A percentile compares a stretch with the other conserved stretches of the same genome.
Evolutionary conservation across 2,113 vertebrate genomes (phyloP).

Genomic region (Psephotus haematonotus): DNA sequence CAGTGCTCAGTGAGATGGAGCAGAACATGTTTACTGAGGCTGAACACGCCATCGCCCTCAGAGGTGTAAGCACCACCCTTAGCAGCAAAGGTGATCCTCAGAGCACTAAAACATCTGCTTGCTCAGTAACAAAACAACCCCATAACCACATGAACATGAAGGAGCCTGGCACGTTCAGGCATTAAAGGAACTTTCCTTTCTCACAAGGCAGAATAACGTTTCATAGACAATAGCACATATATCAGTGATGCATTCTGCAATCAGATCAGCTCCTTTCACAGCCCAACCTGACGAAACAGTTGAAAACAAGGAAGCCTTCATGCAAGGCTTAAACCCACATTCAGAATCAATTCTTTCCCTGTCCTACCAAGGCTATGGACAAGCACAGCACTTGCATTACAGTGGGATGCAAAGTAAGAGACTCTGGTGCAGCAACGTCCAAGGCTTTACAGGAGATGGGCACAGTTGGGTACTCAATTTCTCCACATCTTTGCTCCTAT

Average conservation of each 20-base stretch:
- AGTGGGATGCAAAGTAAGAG: neutral
- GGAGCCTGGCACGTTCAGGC: neutral
- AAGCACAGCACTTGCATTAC: neutral
- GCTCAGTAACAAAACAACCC: neutral
- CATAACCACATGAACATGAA: neutral
- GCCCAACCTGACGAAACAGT: neutral
- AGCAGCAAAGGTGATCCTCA: slow-evolving; percentile 16
- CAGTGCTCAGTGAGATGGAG: slow-evolving; percentile 21
- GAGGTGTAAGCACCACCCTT: neutral
- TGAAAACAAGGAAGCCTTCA: neutral
- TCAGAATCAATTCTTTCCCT: neutral
- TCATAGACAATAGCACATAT: neutral
- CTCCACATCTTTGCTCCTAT: neutral
- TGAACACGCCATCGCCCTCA: neutral
- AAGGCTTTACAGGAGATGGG: neutral
- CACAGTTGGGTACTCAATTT: neutral
- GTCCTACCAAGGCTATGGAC: neutral
- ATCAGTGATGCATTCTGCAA: neutral
- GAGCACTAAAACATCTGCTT: slow-evolving; percentile 33
- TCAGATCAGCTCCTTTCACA: neutral
- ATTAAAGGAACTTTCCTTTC: neutral
- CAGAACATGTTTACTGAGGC: slow-evolving; percentile 25
- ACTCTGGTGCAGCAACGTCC: neutral
- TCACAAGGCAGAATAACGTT: neutral
- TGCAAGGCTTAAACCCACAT: neutral